A percentile compares a stretch with the other conserved stretches of the same genome.
These are phyloP conservation scores for Atrichornis clamosus DNA, from an alignment of 2,113 vertebrate species.

Conservation along the genomic window DNA sequence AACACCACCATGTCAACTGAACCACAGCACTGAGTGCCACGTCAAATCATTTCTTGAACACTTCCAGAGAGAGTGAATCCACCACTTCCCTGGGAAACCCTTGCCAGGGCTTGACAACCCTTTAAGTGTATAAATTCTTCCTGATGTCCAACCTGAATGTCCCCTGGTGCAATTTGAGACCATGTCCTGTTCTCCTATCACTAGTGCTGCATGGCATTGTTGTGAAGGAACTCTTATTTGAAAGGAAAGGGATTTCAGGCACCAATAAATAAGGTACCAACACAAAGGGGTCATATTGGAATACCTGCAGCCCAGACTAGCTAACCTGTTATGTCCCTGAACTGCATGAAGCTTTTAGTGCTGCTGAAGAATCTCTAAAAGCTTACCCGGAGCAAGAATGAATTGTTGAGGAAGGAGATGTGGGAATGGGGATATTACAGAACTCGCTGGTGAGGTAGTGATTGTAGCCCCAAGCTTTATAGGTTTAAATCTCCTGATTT, in stretches of 20 bases:
- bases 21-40: rapidly evolving
- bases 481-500: not conserved
- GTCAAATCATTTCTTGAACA: not conserved
- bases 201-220: not conserved
- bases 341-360: not conserved
- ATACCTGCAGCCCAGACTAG: not conserved
- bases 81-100: not conserved
- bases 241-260: not conserved
- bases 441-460: not conserved
- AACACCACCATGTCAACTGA: not conserved
- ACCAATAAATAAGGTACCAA: not conserved
- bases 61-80: not conserved
- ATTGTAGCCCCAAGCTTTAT: not conserved
- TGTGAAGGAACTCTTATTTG: not conserved
- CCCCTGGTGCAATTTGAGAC: not conserved
- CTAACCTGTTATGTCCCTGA: not conserved
- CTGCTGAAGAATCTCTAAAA: not conserved
- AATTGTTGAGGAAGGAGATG: not conserved
- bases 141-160: not conserved
- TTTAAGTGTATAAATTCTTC: not conserved
- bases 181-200: not conserved
- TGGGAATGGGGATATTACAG: not conserved
- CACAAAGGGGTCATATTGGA: not conserved
- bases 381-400: not conserved
- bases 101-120: not conserved